These are phyloP conservation scores for Platyscapa corneri DNA, from an alignment of 1,140 invertebrate genomes.

Conservation along the genomic window DNA sequence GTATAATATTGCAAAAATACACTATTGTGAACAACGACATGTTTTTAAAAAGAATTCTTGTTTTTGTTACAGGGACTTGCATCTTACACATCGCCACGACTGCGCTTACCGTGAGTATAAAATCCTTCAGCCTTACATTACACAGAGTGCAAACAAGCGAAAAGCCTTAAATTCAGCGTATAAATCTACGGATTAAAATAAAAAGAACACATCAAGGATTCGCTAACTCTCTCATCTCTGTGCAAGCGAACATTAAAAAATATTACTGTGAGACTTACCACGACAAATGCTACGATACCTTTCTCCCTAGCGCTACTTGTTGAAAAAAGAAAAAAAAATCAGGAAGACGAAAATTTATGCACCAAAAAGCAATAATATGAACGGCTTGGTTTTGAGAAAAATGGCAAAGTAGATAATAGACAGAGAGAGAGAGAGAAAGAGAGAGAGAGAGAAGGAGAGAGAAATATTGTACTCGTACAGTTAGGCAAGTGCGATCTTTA, in stretches of 20 bases:
- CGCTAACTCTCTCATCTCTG: too few species aligned
- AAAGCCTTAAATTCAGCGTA: slow-evolving; percentile 21
- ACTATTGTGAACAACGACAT: neutral
- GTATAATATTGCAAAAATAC: neutral
- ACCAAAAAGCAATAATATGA: slow-evolving; percentile 49
- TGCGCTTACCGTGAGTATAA: slow-evolving; percentile 70
- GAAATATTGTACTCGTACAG: neutral
- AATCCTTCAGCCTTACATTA: neutral
- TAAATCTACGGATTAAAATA: slow-evolving; percentile 15
- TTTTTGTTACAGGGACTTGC: slow-evolving; percentile 67
- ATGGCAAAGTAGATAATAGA: slow-evolving; percentile 41
- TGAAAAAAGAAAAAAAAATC: neutral
- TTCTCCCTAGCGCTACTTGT: neutral
- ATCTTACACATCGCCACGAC: slow-evolving; percentile 69
- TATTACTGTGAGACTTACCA: neutral
- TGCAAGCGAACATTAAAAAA: slow-evolving; percentile 5
- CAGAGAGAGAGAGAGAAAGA: slow-evolving; percentile 35
- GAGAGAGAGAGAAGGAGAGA: slow-evolving; percentile 28
- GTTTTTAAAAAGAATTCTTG: neutral
- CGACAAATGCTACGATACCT: neutral
- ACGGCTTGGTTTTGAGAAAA: slow-evolving; percentile 5
- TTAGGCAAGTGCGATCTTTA: too few species aligned
- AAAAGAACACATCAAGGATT: too few species aligned
- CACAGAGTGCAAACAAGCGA: neutral
- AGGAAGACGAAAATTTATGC: slow-evolving; percentile 8